A percentile compares a stretch with the other conserved stretches of the same genome.
phyloP scores from a whole-genome alignment of 2,797 vertebrate species.

The Chaenodraco wilsoni region DNA sequence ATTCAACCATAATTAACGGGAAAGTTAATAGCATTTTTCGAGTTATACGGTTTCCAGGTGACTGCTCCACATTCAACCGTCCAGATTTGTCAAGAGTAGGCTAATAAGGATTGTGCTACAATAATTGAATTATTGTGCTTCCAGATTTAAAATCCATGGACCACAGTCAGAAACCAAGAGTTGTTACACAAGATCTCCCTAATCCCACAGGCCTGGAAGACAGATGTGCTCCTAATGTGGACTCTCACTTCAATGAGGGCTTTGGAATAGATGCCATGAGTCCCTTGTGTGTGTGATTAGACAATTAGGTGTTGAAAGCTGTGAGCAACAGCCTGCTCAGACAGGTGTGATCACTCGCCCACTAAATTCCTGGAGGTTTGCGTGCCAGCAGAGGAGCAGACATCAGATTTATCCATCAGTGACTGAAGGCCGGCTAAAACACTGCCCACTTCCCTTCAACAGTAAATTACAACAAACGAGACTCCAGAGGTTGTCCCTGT shows the following conservation, averaged over 20 bases:
- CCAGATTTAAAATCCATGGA: too few relatives aligned
- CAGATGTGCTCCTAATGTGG: slow-evolving; percentile 45
- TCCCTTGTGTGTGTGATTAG: slow-evolving; percentile 5
- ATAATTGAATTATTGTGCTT: slow-evolving; percentile 4
- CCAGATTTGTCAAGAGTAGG: neutral
- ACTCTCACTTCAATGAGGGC: slow-evolving; percentile 36
- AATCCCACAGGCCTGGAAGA: slow-evolving; percentile 40
- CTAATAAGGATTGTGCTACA: slow-evolving; percentile 5
- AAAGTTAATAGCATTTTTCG: neutral
- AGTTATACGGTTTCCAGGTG: neutral
- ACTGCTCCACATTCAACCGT: neutral
- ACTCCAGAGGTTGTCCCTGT: slow-evolving; percentile 11
- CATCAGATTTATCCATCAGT: slow-evolving; percentile 47
- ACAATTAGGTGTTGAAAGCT: slow-evolving; percentile 25
- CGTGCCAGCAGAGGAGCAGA: slow-evolving; percentile 9
- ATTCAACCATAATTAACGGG: neutral
- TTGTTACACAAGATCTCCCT: slow-evolving; percentile 36
- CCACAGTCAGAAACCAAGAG: slow-evolving; percentile 24
- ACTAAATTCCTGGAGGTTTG: slow-evolving; percentile 9
- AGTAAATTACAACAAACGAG: slow-evolving; percentile 38
- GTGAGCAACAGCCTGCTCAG: slow-evolving; percentile 24
- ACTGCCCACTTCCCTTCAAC: slow-evolving; percentile 9
- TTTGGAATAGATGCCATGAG: slow-evolving; percentile 37
- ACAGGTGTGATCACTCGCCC: slow-evolving; percentile 24
- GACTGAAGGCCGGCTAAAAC: slow-evolving; percentile 20